Evolutionary conservation across 2,113 vertebrate genomes (phyloP).

Genomic region (Indicator maculatus): DNA sequence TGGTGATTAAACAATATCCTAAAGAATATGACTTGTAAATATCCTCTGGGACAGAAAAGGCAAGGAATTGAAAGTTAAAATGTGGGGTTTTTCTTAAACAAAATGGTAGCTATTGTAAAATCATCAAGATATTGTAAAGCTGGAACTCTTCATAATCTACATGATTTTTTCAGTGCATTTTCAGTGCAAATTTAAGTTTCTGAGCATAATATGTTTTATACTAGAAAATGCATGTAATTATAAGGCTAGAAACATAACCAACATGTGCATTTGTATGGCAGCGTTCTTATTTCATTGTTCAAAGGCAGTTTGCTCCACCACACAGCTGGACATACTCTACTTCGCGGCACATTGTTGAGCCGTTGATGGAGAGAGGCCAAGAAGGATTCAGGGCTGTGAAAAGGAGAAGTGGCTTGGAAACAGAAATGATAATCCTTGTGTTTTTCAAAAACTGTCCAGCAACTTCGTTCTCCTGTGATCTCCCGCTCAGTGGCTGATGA

Average conservation of each 20-base stretch:
- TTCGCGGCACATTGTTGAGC: background rate
- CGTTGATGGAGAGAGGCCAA: background rate
- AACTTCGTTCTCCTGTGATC: constrained; percentile 60
- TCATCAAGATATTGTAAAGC: background rate
- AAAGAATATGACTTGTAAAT: background rate
- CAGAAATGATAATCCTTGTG: constrained; percentile 60
- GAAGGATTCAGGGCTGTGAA: constrained; percentile 48
- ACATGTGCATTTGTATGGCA: background rate
- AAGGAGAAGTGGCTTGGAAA: constrained; percentile 70
- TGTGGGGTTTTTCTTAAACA: background rate
- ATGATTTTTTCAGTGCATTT: background rate
- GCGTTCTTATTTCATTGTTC: background rate
- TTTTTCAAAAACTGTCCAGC: constrained; percentile 60
- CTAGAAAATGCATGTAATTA: background rate
- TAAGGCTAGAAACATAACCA: background rate
- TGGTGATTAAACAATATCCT: background rate
- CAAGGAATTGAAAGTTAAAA: background rate
- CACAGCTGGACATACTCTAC: background rate
- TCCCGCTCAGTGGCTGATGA: constrained; percentile 51
- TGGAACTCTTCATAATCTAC: background rate
- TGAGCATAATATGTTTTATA: background rate
- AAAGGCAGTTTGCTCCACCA: background rate
- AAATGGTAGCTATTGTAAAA: background rate
- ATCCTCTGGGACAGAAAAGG: background rate
- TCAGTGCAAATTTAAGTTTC: background rate